Conservation (phyloP, 1,140 invertebrate genomes). For the honey bee (Apis mellifera) region Amel_HAv3.1 CM009940.2:3546001-3546500, state of each 20-base stretch:
- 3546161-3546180: slow-evolving; percentile 7
- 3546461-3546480: slow-evolving; percentile 21
- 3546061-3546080: neutral
- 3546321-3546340: neutral
- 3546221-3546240: slow-evolving; percentile 4
- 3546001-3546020: no score
- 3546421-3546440: slow-evolving; percentile 16
- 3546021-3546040: no score
- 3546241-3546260: neutral
- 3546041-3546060: no score
- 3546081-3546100: neutral
- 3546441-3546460: slow-evolving; percentile 3
- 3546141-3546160: slow-evolving; percentile 22
- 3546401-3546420: slow-evolving; percentile 8
- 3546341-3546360: neutral
- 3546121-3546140: neutral
- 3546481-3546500: slow-evolving; percentile 29
- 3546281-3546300: no score
- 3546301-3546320: neutral
- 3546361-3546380: neutral
- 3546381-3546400: neutral
- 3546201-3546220: slow-evolving; percentile 24
- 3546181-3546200: neutral
- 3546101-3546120: neutral
- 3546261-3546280: neutral